Evolutionary conservation across 2,888 invertebrate species (phyloP), one percentile per base, ranked within the genome.

Genomic region (Heliconius hortense): DNA sequence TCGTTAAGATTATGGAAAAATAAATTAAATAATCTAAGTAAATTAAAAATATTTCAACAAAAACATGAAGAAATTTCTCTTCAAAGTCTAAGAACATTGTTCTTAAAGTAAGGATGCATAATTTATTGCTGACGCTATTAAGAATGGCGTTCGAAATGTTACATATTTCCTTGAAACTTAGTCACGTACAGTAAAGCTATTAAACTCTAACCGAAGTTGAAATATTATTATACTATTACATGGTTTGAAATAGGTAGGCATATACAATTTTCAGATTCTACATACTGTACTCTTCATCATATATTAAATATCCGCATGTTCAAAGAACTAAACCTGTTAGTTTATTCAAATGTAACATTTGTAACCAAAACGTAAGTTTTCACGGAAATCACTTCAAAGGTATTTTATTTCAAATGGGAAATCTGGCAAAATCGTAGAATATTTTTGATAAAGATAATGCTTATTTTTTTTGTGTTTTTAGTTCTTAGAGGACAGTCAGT

Each of bases 151-250:
- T 72, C 56, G 26, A 77, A 64, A 77, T 72, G 56, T 43, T 64
- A 60, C 39, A 71, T 71, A 74, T 74, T 68, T 77, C 59, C 70
- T 74, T 56, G 28, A 63, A 77, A 63, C 76, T 77, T 74, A 21
- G 62, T 77, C 74, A 68, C 67, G 71, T 72, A 74, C 67, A 39
- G 26, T 72, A 53, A 74, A 56, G 68, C 53, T 74, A 77, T 72
- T 77, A 72, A 43, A 77, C 68, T 67, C 39, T 74, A 56, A 18
- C 56, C 68, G 68, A 72, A 77, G 77, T 77, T 62, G 21, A 60
- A 63, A 62, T 43, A 59, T 26, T 76, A 39, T 60, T 60, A 60
- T 39, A 71, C 11, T 71, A 59, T 60, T 39, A 60, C 35, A 71
- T 70, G 18, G 18, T 48, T 18, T 48, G 48, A 48, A 48, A 48